These are phyloP conservation scores for Clarias macrocephalus DNA, from an alignment of 2,113 vertebrate genomes.

Conservation along the genomic window DNA sequence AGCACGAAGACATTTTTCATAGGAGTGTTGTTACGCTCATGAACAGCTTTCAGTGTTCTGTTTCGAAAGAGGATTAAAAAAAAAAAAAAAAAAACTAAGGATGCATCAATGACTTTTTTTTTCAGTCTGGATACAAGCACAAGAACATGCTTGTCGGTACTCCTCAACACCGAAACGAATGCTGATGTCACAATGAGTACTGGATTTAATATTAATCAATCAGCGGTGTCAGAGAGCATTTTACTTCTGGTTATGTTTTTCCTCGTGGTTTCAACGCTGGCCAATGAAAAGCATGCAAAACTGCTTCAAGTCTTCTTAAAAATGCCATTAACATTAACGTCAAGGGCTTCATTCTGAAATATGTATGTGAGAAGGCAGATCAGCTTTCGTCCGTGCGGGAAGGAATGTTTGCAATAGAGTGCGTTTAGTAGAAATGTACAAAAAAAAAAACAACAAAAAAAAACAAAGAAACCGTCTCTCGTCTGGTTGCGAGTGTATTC, in stretches of 20 bases:
- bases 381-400: not conserved
- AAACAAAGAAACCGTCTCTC: not conserved
- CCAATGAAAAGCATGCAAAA: not conserved
- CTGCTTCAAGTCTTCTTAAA: not conserved
- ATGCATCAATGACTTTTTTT: not conserved
- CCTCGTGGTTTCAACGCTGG: not conserved
- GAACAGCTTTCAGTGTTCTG: not conserved
- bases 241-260: not conserved
- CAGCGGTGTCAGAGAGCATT: not conserved
- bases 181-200: not conserved
- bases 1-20: not conserved
- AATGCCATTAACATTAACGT: not conserved
- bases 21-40: not conserved
- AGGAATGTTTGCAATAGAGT: constrained; percentile 1
- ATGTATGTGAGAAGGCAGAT: not conserved
- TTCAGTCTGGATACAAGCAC: not conserved
- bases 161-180: not conserved
- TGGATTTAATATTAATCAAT: not conserved
- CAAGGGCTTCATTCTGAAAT: not conserved
- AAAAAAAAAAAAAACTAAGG: not conserved
- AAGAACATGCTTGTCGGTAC: not conserved
- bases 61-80: not conserved
- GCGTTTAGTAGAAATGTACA: not conserved
- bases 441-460: not conserved
- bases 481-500: constrained; percentile 16